Conservation (phyloP, 2,888 invertebrate species). For the Linnaemya tessellans region DNA sequence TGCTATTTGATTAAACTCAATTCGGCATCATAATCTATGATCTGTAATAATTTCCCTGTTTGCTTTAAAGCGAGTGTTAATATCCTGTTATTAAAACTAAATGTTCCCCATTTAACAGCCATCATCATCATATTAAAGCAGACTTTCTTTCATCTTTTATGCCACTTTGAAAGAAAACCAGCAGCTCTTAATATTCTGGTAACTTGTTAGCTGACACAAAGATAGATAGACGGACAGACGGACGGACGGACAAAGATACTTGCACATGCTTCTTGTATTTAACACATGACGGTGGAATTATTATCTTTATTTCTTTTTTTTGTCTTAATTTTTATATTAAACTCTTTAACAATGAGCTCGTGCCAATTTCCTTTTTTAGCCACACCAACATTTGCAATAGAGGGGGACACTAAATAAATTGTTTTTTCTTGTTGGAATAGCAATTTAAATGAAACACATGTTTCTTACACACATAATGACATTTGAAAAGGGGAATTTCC, state of each 20-base stretch:
- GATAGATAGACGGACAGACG: background rate
- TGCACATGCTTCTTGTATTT: slow-evolving; percentile 24
- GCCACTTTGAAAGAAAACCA: background rate
- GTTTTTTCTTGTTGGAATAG: background rate
- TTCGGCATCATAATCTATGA: slow-evolving; percentile 26
- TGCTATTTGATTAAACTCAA: slow-evolving; percentile 42
- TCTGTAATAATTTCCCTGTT: slow-evolving; percentile 50
- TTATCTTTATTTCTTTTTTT: slow-evolving; percentile 11
- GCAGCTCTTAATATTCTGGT: slow-evolving; percentile 33
- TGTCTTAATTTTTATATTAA: slow-evolving; percentile 24
- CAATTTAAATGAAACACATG: slow-evolving; percentile 29
- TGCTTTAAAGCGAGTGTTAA: slow-evolving; percentile 74
- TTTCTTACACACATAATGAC: background rate
- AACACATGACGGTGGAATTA: slow-evolving; percentile 30
- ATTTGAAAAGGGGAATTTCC: slow-evolving; percentile 8
- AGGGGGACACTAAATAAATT: slow-evolving; percentile 12
- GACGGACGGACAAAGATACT: background rate
- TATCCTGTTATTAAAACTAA: slow-evolving; percentile 70
- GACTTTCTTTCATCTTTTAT: slow-evolving; percentile 33
- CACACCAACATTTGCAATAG: slow-evolving; percentile 2
- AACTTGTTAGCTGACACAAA: slow-evolving; percentile 37
- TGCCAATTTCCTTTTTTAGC: slow-evolving; percentile 67
- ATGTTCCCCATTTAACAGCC: slow-evolving; percentile 62
- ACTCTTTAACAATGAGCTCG: slow-evolving; percentile 55
- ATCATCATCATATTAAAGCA: slow-evolving; percentile 51